phyloP scores from a whole-genome alignment of 2,113 vertebrate species.

The Mesitornis unicolor region DNA sequence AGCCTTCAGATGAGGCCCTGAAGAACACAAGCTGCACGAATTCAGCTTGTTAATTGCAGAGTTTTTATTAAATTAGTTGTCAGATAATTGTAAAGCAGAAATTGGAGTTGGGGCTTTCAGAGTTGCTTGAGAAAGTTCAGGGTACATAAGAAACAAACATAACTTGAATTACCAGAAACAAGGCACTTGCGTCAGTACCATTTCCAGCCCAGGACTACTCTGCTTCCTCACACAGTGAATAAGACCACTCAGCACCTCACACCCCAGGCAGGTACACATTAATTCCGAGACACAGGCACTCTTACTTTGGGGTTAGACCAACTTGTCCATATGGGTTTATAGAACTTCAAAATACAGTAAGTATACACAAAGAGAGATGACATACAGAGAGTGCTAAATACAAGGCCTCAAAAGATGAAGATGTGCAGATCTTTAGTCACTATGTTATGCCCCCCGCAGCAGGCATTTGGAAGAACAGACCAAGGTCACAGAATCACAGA shows the following conservation, averaged over 20 bases:
- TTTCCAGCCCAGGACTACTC: not conserved
- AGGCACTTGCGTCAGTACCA: not conserved
- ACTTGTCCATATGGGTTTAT: accelerated
- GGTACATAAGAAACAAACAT: not conserved
- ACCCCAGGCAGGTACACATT: not conserved
- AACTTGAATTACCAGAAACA: not conserved
- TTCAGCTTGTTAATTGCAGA: not conserved
- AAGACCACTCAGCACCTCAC: not conserved
- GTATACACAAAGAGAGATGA: not conserved
- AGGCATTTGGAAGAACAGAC: not conserved
- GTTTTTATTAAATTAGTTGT: not conserved
- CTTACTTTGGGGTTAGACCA: not conserved
- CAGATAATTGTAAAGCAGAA: not conserved
- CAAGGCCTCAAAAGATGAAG: not conserved
- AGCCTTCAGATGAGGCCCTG: not conserved
- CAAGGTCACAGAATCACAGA: too few species aligned
- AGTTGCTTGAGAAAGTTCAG: not conserved
- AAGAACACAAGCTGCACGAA: not conserved
- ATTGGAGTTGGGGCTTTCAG: not conserved
- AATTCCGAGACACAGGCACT: not conserved
- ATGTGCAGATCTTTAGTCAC: not conserved
- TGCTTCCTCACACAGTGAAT: not conserved
- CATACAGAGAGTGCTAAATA: not conserved
- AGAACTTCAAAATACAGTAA: not conserved
- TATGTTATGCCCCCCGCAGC: not conserved